Base-by-base conservation (phyloP, 2,888 invertebrate species). In the Spatulosminthurus flaviceps region DNA sequence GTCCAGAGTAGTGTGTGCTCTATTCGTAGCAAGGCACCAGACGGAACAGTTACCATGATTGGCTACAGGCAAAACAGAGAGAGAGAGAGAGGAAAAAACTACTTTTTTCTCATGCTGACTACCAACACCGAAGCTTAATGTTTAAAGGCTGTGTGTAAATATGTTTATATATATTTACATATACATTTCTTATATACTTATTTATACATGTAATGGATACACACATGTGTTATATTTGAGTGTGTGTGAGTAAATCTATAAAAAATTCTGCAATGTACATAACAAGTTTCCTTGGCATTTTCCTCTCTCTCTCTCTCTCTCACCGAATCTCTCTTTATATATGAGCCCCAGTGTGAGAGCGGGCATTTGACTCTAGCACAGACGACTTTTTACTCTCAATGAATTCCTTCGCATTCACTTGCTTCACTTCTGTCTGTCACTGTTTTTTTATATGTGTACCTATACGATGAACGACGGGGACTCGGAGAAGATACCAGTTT, bases 61-160 rank as follows among this genome's bases (percentile, higher is more conserved):
- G 2, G 51, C 51, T 51, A 16, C 5, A 51, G 51, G 51, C 51
- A 41, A 41, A 41, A 41, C 9, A 41, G 13, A 9, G 13, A 41
- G 41, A 41, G n/a, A n/a, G n/a, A 51, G 51, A 51, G 16, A 19
- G n/a, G 51, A 51, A 16, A 51, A 51, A 51, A 51, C 5, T 19
- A 19, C 5, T 11, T 51, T 19, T 19, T 51, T 51, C 51, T 51
- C 51, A 2, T 19, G 51, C 51, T 51, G 51, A 51, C 51, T 51
- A 51, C 51, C 5, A 51, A 51, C 51, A 51, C 51, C 51, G 51
- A n/a, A n/a, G n/a, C n/a, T n/a, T n/a, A n/a, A n/a, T n/a, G n/a
- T n/a, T n/a, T n/a, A n/a, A n/a, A n/a, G n/a, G n/a, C n/a, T n/a
- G n/a, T n/a, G n/a, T n/a, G n/a, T n/a, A n/a, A n/a, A n/a, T n/a